Evolutionary conservation across 2,797 vertebrate genomes (phyloP).

Genomic region (Vespertilio murinus): DNA sequence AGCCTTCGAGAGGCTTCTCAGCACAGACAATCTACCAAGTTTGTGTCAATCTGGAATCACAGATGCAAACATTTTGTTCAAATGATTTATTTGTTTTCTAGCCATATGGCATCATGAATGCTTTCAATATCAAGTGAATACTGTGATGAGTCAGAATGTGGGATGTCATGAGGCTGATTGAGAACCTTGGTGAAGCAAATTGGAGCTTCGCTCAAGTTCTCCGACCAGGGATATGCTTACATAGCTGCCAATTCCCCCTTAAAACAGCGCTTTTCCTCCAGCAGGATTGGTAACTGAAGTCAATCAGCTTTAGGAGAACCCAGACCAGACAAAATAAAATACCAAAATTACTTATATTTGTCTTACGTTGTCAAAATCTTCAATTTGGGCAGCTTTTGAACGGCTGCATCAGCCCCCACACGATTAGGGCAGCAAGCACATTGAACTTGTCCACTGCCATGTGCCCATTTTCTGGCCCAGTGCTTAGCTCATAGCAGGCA

Average conservation of each 20-base stretch:
- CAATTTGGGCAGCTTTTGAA: neutral
- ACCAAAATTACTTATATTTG: neutral
- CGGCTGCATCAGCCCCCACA: neutral
- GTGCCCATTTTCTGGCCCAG: neutral
- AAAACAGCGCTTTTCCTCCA: neutral
- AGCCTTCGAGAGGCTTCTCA: conserved; percentile 26
- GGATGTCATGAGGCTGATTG: neutral
- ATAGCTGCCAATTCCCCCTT: neutral
- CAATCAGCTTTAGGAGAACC: neutral
- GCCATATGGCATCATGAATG: neutral
- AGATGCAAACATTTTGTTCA: conserved; percentile 63
- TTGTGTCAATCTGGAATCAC: conserved; percentile 48
- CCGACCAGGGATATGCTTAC: neutral
- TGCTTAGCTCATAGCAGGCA: neutral
- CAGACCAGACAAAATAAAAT: neutral
- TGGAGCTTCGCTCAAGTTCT: neutral
- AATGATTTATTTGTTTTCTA: conserved; percentile 52
- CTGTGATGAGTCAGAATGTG: conserved; percentile 47
- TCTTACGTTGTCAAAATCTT: neutral
- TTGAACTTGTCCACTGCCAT: neutral
- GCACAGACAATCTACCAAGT: conserved; percentile 17
- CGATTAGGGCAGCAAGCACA: neutral
- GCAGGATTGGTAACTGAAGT: neutral
- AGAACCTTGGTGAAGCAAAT: conserved; percentile 34
- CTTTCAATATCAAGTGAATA: conserved; percentile 60